Evolutionary conservation across 2,797 vertebrate species (phyloP).

Genomic region (Acipenser transmontanus): DNA sequence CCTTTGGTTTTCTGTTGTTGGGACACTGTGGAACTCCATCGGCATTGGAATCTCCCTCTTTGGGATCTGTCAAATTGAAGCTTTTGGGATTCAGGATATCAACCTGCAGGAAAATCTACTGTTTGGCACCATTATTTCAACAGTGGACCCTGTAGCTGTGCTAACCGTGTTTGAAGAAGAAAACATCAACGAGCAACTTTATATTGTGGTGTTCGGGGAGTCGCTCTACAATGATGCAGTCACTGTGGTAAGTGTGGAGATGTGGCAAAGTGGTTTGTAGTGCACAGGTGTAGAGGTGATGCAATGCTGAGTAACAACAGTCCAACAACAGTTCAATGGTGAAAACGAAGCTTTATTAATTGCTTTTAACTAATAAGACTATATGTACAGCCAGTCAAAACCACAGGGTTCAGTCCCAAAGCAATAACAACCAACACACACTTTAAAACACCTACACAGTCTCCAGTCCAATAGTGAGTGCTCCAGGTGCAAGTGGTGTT

Average conservation of each 20-base stretch:
- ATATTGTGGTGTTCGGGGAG: conserved; percentile 91
- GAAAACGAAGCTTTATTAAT: too few species aligned
- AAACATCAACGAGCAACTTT: conserved; percentile 90
- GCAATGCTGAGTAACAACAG: too few species aligned
- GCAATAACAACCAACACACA: too few species aligned
- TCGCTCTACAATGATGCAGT: conserved; percentile 90
- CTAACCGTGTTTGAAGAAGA: conserved; percentile 89
- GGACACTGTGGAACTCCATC: conserved; percentile 90
- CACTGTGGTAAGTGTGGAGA: conserved; percentile 80
- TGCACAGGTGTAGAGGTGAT: too few species aligned
- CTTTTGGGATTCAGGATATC: conserved; percentile 82
- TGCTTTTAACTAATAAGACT: too few species aligned
- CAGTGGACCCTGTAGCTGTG: conserved; percentile 91
- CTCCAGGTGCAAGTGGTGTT: too few species aligned
- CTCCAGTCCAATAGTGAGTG: too few species aligned
- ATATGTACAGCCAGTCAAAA: too few species aligned
- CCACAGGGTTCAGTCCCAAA: too few species aligned
- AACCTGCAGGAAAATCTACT: conserved; percentile 87
- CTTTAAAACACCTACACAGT: too few species aligned
- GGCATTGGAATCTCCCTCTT: conserved; percentile 88
- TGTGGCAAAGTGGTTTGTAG: too few species aligned
- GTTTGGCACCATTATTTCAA: conserved; percentile 87
- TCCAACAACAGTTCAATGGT: too few species aligned
- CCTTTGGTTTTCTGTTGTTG: conserved; percentile 87
- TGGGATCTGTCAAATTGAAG: conserved; percentile 85